phyloP scores from a whole-genome alignment of 2,797 vertebrate species.

The Hemibagrus guttatus region DNA sequence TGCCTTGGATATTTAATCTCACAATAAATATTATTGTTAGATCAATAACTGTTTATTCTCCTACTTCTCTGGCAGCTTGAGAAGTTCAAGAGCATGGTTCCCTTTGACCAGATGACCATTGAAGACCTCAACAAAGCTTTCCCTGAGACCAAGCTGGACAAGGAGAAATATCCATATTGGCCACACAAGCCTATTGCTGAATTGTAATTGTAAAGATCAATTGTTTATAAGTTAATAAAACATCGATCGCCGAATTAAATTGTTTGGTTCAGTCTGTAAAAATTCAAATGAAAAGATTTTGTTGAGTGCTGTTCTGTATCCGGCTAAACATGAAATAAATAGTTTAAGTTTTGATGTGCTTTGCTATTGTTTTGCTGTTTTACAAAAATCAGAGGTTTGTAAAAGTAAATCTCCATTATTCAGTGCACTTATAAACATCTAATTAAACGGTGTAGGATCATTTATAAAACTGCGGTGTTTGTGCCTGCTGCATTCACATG shows the following conservation, averaged over 20 bases:
- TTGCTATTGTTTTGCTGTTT: not conserved
- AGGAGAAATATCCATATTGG: conserved; percentile 88
- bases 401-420: not conserved
- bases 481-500: not conserved
- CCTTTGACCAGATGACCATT: conserved; percentile 83
- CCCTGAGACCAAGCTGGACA: conserved; percentile 89
- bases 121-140: conserved; percentile 77
- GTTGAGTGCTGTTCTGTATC: conserved; percentile 40
- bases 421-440: not conserved
- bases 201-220: conserved; percentile 70
- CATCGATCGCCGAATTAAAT: conserved; percentile 1
- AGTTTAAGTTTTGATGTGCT: not conserved
- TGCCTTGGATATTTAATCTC: not conserved
- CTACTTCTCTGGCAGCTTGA: conserved; percentile 68
- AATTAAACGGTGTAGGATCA: not conserved
- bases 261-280: conserved; percentile 48
- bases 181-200: conserved; percentile 87
- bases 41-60: not conserved
- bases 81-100: conserved; percentile 80
- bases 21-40: not conserved
- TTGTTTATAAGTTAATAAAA: conserved; percentile 30
- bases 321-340: conserved; percentile 31
- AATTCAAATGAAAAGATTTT: conserved; percentile 25
- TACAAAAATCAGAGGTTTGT: not conserved
- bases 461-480: not conserved